Conservation (phyloP, 2,113 vertebrate genomes). For the Saguinus midas region DNA sequence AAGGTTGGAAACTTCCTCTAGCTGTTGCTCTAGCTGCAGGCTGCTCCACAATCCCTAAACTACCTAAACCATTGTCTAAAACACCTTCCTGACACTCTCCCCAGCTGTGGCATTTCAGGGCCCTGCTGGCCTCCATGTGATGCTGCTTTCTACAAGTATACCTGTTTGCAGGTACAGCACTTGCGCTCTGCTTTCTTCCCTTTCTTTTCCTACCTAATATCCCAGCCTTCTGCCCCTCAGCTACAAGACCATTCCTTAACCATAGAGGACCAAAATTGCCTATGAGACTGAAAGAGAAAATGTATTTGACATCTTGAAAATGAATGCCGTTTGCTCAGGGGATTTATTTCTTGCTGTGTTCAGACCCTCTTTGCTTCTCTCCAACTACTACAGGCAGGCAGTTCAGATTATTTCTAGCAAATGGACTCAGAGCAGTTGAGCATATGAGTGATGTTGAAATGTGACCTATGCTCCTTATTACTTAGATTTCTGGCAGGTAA, state of each 20-base stretch:
- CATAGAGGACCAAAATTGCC: background rate
- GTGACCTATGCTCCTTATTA: background rate
- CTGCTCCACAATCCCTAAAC: background rate
- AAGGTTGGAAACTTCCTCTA: background rate
- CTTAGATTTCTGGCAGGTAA: background rate
- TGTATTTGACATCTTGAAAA: background rate
- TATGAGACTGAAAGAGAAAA: background rate
- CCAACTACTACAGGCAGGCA: background rate
- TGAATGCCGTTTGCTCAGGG: background rate
- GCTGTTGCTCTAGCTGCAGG: too few relatives aligned
- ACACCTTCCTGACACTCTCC: too few relatives aligned
- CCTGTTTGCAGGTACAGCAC: background rate
- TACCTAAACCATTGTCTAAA: background rate
- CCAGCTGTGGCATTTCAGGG: background rate
- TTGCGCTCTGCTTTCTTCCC: background rate
- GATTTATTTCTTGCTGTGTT: background rate
- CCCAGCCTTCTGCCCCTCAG: background rate
- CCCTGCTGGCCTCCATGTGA: background rate
- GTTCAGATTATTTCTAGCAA: background rate
- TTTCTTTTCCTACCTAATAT: background rate
- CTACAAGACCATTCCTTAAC: background rate
- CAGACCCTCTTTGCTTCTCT: too few relatives aligned
- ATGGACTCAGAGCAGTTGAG: background rate
- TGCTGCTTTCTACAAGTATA: rapidly evolving
- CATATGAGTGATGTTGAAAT: background rate